A percentile compares a stretch with the other conserved stretches of the same genome.
Evolutionary conservation across 1,140 invertebrate genomes (phyloP).

Genomic region (Drosophila seguyi): DNA sequence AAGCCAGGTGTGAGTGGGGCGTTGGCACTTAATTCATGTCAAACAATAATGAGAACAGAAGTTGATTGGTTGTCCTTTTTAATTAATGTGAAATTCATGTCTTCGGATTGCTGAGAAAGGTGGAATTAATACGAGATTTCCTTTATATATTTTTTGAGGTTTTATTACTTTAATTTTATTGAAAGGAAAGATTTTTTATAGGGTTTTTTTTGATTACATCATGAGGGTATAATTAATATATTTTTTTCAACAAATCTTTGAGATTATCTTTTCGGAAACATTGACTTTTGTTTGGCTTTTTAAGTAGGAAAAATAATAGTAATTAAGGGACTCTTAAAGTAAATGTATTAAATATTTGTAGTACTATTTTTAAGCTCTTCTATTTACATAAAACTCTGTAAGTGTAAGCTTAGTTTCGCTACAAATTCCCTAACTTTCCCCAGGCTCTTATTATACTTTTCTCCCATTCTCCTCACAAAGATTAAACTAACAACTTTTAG

Average conservation of each 20-base stretch:
- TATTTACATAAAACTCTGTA: too few relatives aligned
- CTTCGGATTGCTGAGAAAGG: neutral
- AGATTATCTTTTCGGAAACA: too few relatives aligned
- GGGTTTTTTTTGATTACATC: too few relatives aligned
- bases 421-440: neutral
- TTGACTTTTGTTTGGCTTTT: too few relatives aligned
- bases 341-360: too few relatives aligned
- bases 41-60: slow-evolving; percentile 5
- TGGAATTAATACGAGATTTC: neutral
- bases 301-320: too few relatives aligned
- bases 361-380: too few relatives aligned
- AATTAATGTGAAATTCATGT: slow-evolving; percentile 7
- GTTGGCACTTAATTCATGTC: slow-evolving; percentile 8
- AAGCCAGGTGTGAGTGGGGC: slow-evolving; percentile 10
- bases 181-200: neutral
- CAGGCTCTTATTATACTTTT: neutral
- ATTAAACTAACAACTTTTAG: neutral
- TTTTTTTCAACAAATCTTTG: too few relatives aligned
- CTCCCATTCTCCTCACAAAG: neutral
- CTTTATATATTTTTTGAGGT: neutral
- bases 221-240: too few relatives aligned
- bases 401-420: neutral
- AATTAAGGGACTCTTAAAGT: too few relatives aligned
- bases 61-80: slow-evolving; percentile 15
- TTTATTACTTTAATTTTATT: neutral